Evolutionary conservation across 2,797 vertebrate species (phyloP), one percentile per base, ranked within the genome.

Genomic region (Centropyge bicolor): DNA sequence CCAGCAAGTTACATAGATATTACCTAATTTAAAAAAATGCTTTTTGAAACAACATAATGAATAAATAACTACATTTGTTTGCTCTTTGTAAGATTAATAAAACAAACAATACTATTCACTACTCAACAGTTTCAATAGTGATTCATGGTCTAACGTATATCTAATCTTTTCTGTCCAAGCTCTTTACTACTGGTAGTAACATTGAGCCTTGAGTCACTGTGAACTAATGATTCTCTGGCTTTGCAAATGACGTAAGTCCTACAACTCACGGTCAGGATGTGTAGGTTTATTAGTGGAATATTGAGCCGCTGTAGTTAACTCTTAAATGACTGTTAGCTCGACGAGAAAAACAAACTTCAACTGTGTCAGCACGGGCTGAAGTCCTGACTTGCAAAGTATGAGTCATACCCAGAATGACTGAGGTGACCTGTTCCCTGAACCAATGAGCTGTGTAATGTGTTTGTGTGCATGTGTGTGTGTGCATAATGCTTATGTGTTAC

Each of bases 371-470:
- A 85, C 62, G 43, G 80, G 74, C 78, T 76, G 63, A 79, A 74
- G 86, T 81, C 80, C 84, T 81, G 80, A 76, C 84, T 80, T 81
- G 78, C 64, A 83, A 75, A 76, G 48, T 61, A 68, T 88, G 84
- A 91, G 38, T 91, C 88, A 86, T 70, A 38, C 35, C 27, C 67
- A 72, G 76, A 79, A 85, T 63, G 75, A 78, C 74, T 77, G 62
- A 78, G 67, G 71, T 74, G 83, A 84, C 82, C 85, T 86, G 77
- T 87, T 91, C 79, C 84, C 20, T 76, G 77, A 83, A 77, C 73
- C 79, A 70, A 88, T 81, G 79, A 84, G 86, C 85, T 88, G 84
- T 81, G 82, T 78, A 80, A 76, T 81, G 74, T 72, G 83, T 84
- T 66, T 86, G 78, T 77, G 16, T 67, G 52, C 57, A 8, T 69